phyloP scores from a whole-genome alignment of 1,140 invertebrate species.

The Aphelenchoides besseyi region DNA sequence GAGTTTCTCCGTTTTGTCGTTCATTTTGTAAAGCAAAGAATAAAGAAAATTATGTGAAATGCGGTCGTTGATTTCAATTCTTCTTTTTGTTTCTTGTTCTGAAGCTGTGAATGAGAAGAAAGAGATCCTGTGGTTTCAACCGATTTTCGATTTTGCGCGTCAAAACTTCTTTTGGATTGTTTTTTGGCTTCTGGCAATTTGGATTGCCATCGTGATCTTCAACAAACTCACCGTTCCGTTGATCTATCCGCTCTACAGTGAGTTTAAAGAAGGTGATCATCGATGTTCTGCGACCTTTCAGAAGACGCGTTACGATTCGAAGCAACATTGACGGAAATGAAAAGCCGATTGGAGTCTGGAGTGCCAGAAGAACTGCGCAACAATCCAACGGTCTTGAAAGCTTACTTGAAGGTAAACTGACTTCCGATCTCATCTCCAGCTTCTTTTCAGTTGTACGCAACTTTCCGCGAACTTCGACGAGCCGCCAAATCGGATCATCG shows the following conservation, averaged over 20 bases:
- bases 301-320: neutral
- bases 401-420: neutral
- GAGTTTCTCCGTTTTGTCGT: too few relatives aligned
- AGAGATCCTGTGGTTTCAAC: neutral
- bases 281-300: neutral
- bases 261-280: neutral
- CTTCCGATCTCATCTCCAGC: neutral
- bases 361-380: neutral
- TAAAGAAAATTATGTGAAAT: too few relatives aligned
- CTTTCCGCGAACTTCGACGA: neutral
- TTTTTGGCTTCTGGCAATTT: neutral
- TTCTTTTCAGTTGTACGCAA: neutral
- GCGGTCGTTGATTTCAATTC: too few relatives aligned
- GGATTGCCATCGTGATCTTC: neutral
- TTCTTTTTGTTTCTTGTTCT: neutral
- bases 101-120: neutral
- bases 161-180: neutral
- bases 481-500: neutral
- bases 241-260: neutral
- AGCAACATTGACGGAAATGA: neutral
- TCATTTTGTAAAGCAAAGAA: too few relatives aligned
- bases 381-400: neutral
- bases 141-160: neutral
- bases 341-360: neutral
- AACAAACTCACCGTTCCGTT: conserved; percentile 1